Conservation (phyloP, 2,113 vertebrate species). For the Agelaius tricolor region DNA sequence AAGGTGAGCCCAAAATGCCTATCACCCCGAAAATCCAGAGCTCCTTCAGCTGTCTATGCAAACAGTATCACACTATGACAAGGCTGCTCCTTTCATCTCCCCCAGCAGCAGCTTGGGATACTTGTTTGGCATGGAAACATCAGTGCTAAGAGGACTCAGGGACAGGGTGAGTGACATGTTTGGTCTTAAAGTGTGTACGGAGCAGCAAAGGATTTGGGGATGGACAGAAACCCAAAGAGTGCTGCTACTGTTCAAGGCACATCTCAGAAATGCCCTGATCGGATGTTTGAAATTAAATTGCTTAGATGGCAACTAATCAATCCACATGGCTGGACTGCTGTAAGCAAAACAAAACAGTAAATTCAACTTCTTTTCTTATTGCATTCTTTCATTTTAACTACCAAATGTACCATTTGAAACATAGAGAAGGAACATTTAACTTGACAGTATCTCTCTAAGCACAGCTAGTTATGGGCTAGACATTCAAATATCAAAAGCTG, state of each 20-base stretch:
- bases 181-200: background rate
- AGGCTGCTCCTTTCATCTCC: background rate
- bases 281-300: background rate
- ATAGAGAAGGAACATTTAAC: background rate
- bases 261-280: background rate
- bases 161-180: background rate
- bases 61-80: background rate
- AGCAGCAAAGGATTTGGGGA: background rate
- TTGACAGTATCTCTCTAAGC: background rate
- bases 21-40: background rate
- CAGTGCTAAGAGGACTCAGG: background rate
- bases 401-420: background rate
- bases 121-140: background rate
- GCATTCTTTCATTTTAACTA: background rate
- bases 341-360: background rate
- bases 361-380: background rate
- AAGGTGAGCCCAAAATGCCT: background rate
- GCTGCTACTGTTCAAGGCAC: background rate
- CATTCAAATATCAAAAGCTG: background rate
- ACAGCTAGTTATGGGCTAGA: background rate
- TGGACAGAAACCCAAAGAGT: background rate
- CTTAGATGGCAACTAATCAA: background rate
- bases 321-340: background rate
- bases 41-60: background rate
- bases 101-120: background rate